Evolutionary conservation across 2,113 vertebrate genomes (phyloP).

Genomic region (Hepsetus odoe): DNA sequence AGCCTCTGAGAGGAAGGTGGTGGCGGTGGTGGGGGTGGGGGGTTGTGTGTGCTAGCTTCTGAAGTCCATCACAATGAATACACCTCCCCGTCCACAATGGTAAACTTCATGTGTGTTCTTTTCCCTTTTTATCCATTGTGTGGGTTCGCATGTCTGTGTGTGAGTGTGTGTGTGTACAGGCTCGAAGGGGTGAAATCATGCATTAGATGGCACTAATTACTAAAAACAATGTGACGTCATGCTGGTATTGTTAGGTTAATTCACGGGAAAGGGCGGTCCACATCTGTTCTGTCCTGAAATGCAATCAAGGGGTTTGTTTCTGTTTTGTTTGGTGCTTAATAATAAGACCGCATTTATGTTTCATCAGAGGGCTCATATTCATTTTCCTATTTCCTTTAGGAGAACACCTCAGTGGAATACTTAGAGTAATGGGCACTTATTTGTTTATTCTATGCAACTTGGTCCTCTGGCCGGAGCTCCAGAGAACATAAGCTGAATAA

Average conservation of each 20-base stretch:
- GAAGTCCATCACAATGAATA: constrained; percentile 77
- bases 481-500: not conserved
- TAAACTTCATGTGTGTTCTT: constrained; percentile 46
- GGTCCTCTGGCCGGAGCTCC: not conserved
- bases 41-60: constrained; percentile 70
- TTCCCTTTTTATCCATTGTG: not conserved
- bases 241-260: constrained; percentile 48
- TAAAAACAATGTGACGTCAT: constrained; percentile 63
- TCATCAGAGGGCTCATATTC: constrained; percentile 29
- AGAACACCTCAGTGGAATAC: not conserved
- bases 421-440: not conserved
- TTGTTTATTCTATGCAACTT: not conserved
- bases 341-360: constrained; percentile 42
- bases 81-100: constrained; percentile 59
- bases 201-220: constrained; percentile 77
- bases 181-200: constrained; percentile 66
- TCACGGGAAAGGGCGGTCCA: constrained; percentile 57
- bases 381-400: constrained; percentile 25
- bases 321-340: constrained; percentile 41
- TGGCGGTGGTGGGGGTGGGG: not conserved
- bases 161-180: not conserved
- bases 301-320: constrained; percentile 67
- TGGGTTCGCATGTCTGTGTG: not conserved
- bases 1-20: constrained; percentile 77
- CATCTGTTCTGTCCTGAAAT: constrained; percentile 55